Evolutionary conservation across 2,797 vertebrate genomes (phyloP), one percentile per base, ranked within the genome.

Genomic region (Enteromius radiatus): DNA sequence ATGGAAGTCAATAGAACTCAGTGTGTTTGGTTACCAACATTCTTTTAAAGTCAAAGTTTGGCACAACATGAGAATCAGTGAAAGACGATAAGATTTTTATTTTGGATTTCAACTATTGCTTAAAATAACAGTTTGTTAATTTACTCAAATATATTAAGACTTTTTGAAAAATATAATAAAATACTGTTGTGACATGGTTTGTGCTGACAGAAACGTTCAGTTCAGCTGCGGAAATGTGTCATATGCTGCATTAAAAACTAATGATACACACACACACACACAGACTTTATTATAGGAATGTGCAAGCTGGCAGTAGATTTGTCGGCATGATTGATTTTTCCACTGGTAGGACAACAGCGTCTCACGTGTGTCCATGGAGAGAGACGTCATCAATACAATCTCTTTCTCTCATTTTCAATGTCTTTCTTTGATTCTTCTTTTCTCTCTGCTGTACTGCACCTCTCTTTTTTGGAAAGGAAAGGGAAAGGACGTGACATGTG

Each of bases 291-390:
- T 38, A 82, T 74, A 83, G 56, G 80, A 79, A 73, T 67, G 67
- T 73, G 54, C 28, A 75, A 78, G 68, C 45, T 38, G 73, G 81
- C 67, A 61, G 80, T 26, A 61, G 76, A 83, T 83, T 82, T 86
- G 82, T 82, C 88, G 38, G 47, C 83, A 56, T 26, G 45, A 84
- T 85, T 78, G 84, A 81, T 90, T 90, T 89, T 91, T 89, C 90
- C 87, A 73, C 84, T 87, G 87, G 78, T 49, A 76, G 79, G 63
- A 76, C 31, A 79, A 86, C 79, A 80, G 79, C 68, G 65, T 82
- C 61, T 82, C 73, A 81, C 78, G 78, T 85, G 77, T 73, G 31
- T 78, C 67, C 70, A 91, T 85, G 81, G 23, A 82, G 56, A 87
- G 83, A 81, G 84, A 85, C 45, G 73, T 67, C 78, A 78, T 70